These are phyloP conservation scores for Atherinosoma microstoma DNA, from an alignment of 2,797 vertebrate genomes.

Conservation along the genomic window DNA sequence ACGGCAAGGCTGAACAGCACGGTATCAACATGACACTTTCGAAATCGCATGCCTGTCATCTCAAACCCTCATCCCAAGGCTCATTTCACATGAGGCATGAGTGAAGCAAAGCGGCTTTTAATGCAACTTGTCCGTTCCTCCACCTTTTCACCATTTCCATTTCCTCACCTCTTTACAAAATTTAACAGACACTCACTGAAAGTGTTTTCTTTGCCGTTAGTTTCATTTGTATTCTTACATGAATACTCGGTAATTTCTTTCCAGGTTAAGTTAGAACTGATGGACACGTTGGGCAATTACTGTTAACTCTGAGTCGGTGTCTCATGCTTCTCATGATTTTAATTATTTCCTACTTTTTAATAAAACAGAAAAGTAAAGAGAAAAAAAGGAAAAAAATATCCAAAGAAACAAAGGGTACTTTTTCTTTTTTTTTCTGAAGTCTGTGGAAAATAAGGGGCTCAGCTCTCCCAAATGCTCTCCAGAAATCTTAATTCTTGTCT, in stretches of 20 bases:
- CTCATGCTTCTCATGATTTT: slow-evolving; percentile 24
- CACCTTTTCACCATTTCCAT: slow-evolving; percentile 26
- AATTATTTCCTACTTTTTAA: slow-evolving; percentile 56
- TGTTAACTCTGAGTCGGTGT: slow-evolving; percentile 21
- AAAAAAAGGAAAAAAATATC: background rate
- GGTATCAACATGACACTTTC: slow-evolving; percentile 67
- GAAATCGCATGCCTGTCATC: slow-evolving; percentile 68
- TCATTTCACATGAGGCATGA: slow-evolving; percentile 69
- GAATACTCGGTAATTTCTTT: background rate
- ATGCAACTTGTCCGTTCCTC: slow-evolving; percentile 51
- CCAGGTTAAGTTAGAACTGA: background rate
- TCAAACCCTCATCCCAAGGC: slow-evolving; percentile 58
- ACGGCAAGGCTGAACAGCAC: slow-evolving; percentile 49
- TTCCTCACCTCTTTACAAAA: slow-evolving; percentile 20
- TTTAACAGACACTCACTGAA: background rate
- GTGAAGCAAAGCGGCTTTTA: slow-evolving; percentile 39
- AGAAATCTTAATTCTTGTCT: slow-evolving; percentile 61
- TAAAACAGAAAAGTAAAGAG: slow-evolving; percentile 44
- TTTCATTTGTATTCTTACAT: background rate
- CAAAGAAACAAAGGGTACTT: slow-evolving; percentile 45
- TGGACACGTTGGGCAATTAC: slow-evolving; percentile 1
- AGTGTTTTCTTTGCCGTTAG: slow-evolving; percentile 5
- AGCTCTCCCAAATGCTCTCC: slow-evolving; percentile 44
- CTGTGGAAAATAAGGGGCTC: slow-evolving; percentile 62
- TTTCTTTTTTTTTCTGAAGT: slow-evolving; percentile 22